Base-by-base conservation (phyloP, 2,888 invertebrate genomes). In the Nysson spinosus region DNA sequence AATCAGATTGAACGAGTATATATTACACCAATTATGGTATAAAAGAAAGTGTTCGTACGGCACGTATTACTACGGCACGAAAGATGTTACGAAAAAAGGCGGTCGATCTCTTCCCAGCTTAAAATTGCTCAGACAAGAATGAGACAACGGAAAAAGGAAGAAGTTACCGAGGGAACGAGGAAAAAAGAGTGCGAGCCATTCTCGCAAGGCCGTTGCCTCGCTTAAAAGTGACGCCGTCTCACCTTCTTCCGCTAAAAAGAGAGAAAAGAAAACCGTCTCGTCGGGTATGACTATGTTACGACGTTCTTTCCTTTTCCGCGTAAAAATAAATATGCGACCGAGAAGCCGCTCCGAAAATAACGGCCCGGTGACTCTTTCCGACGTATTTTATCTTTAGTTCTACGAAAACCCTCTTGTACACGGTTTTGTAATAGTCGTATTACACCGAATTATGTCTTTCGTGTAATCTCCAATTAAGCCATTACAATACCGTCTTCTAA, bases 201-300 rank as follows among this genome's bases (percentile, higher is more conserved):
- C 64, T 28, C 42, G 54, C 70, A 70, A 70, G 70, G 70, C 54
- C 70, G 70, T 63, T 62, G 63, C 56, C 52, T 55, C 60, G 64
- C 64, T 69, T 61, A 64, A 63, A 51, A 52, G 47, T 60, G 67
- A 52, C 49, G 60, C 39, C 14, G 61, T 57, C 54, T 51, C 57
- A 64, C 64, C 67, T 61, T 64, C 63, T 44, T 66, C 55, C 60
- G 46, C 50, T n/a, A 30, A 22, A 12, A 43, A 22, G 24, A 20
- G 16, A 58, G 22, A 17, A 34, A 9, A 20, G 34, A 22, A 16
- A 16, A n/a, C 32, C 35, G 14, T 17, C 30, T 26, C n/a, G 19
- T 7, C 24, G 32, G 26, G 46, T 46, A 43, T 56, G 47, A 58
- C 56, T 17, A 19, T 30, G 44, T 58, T 34, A 34, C 55, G 22